A percentile compares a stretch with the other conserved stretches of the same genome.
Evolutionary conservation across 2,888 invertebrate genomes (phyloP).

Genomic region (Empis livida): DNA sequence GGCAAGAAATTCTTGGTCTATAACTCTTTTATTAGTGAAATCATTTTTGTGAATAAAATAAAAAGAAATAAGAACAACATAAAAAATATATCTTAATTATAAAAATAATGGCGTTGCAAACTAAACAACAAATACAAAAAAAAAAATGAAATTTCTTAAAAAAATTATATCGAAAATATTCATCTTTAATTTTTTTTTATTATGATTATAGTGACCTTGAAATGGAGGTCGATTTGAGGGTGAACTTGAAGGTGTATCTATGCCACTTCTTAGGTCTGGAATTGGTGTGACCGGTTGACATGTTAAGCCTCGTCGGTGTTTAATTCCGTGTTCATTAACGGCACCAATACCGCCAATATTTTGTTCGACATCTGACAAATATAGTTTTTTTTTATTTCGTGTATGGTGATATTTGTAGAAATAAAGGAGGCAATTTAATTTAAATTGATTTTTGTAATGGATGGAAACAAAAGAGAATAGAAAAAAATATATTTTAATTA

Average conservation of each 20-base stretch:
- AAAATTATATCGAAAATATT: not conserved
- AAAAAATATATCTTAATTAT: no score
- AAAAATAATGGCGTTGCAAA: no score
- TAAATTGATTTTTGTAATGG: not conserved
- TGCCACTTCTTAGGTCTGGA: slow-evolving; percentile 63
- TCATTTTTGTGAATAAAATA: no score
- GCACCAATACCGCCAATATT: not conserved
- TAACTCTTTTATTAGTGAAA: no score
- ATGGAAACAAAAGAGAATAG: not conserved
- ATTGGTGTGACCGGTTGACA: slow-evolving; percentile 71
- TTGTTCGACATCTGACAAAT: not conserved
- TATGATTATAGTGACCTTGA: slow-evolving; percentile 27
- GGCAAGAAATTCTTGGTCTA: no score
- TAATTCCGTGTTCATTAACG: slow-evolving; percentile 76
- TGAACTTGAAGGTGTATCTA: slow-evolving; percentile 32
- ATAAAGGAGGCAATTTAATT: not conserved
- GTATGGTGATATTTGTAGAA: no score
- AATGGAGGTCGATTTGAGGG: slow-evolving; percentile 34
- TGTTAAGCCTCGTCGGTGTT: slow-evolving; percentile 72
- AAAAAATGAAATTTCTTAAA: no score
- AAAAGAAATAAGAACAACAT: no score
- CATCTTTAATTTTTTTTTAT: not conserved
- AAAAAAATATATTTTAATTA: no score
- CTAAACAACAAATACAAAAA: no score
- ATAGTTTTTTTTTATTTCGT: not conserved